phyloP scores from a whole-genome alignment of 2,113 vertebrate species.

The Eubucco bourcierii region DNA sequence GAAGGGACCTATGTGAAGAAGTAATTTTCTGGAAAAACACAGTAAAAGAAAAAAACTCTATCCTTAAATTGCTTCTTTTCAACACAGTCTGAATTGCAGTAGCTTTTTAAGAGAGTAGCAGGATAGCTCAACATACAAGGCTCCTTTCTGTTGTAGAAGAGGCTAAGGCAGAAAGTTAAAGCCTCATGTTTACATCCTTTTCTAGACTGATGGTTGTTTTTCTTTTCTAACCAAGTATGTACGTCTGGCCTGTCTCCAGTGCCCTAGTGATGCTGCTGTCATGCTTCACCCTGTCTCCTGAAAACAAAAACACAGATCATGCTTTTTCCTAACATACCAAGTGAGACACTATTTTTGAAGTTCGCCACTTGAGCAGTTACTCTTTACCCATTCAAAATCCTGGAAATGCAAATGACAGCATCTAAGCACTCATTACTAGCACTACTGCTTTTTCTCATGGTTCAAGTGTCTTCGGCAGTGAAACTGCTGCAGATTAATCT shows the following conservation, averaged over 20 bases:
- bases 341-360: background rate
- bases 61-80: slow-evolving; percentile 49
- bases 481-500: background rate
- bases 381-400: background rate
- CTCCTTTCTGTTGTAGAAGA: background rate
- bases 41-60: slow-evolving; percentile 18
- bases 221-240: background rate
- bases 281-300: background rate
- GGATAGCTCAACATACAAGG: background rate
- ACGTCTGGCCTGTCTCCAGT: slow-evolving; percentile 22
- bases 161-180: background rate
- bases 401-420: background rate
- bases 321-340: background rate
- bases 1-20: slow-evolving; percentile 4
- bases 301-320: background rate
- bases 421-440: background rate
- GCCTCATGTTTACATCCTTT: slow-evolving; percentile 19
- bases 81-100: slow-evolving; percentile 15
- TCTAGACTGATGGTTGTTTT: slow-evolving; percentile 28
- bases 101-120: background rate
- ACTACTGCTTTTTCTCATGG: background rate
- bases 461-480: background rate
- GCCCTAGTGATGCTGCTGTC: background rate
- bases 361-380: background rate
- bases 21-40: slow-evolving; percentile 39